Base-by-base conservation (phyloP, 2,797 vertebrate genomes). In the Psittacula echo region DNA sequence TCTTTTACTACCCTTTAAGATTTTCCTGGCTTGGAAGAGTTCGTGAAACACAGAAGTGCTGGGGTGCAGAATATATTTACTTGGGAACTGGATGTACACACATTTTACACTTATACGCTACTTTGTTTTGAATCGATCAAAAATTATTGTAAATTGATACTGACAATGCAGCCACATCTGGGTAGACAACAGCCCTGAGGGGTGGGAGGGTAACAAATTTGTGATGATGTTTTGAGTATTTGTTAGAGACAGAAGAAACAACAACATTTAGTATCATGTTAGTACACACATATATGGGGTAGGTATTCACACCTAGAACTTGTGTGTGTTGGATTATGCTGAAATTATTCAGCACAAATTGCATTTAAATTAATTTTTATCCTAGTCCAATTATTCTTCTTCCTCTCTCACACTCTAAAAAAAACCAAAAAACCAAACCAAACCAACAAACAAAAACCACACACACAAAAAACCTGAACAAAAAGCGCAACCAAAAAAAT, bases 281-380 rank as follows among this genome's bases (percentile, higher is more conserved):
- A n/a, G n/a, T 37, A 44, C 5, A 29, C 16, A 37, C 15, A 10
- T 9, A 4, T 0, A 9, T 0, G 16, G 37, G 37, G 14, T 5
- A 54, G 66, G 45, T 29, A 32, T 44, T 39, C 61, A 41, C 50
- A 61, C 29, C n/a, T 22, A 20, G 19, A 85, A 21, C 39, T 39
- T 18, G 50, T 2, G 21, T 61, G 47, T 41, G 42, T 21, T 48
- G 42, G 34, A 37, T 61, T 77, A 48, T 0, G 6, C 20, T 78
- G 45, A 53, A 77, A 79, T 77, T 6, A 78, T 45, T 56, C 5
- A 29, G 42, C 11, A 65, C 30, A 48, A 77, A 44, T 9, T 39
- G 39, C 30, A 66, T n/a, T 44, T 29, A 23, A 66, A 70, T 48
- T 13, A 12, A 10, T 11, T 56, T 48, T 37, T 41, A 39, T 5